Evolutionary conservation across 2,113 vertebrate genomes (phyloP), one percentile per base, ranked within the genome.

Genomic region (Formicarius rufipectus): DNA sequence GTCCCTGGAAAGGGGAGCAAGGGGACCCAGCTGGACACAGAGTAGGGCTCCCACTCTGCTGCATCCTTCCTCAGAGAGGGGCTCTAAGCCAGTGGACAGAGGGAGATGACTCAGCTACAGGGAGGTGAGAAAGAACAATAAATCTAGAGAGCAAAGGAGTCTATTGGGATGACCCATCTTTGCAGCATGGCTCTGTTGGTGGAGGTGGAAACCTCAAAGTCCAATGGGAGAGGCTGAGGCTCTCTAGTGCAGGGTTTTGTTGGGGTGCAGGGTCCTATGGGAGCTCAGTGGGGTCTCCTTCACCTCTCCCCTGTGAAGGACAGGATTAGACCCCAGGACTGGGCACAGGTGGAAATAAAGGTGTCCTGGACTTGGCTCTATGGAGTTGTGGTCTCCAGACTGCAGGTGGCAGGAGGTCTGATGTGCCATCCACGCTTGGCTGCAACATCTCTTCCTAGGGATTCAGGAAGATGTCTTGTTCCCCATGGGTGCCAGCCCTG

Each of bases 401-500:
- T 0, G 2, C 15, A n/a, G 35, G 11, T 52, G 53, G 28, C 4
- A 8, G 35, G 28, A 58, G 4, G 28, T 84, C 44, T 23, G 17
- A 33, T 49, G 27, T 80, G 62, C 62, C 8, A 42, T 59, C 42
- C 1, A 0, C 60, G 22, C 37, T 39, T 84, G 73, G 30, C 37
- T 91, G 33, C 31, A 74, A 59, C 55, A 37, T 58, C 17, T 9
- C 22, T 19, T 84, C 16, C 73, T 31, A 19, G 19, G 73, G 28
- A 62, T 6, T 6, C 9, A 69, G 33, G 30, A 12, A 33, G 66
- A 80, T 6, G 24, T 64, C 63, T 84, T 37, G 3, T 63, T 89
- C 33, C 39, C 15, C 3, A 0, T 9, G 8, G 16, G 6, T 0
- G 1, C 14, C 39, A 55, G 42, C 14, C 27, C 44, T 28, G 18